phyloP scores from a whole-genome alignment of 2,888 invertebrate genomes.

The Phorcus lineatus region DNA sequence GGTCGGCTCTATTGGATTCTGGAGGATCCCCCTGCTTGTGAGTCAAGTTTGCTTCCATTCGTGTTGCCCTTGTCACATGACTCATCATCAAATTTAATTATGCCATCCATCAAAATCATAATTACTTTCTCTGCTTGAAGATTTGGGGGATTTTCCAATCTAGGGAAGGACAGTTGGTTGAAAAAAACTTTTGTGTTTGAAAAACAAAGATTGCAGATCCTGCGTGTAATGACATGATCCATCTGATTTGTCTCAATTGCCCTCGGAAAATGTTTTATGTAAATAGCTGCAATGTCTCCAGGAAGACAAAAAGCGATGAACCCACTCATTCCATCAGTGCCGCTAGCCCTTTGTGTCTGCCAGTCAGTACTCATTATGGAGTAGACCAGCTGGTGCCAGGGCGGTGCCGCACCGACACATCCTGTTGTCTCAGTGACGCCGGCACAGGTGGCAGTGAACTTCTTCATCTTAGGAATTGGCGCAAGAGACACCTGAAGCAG shows the following conservation, averaged over 20 bases:
- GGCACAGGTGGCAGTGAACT: too few species aligned
- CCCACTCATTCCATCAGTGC: neutral
- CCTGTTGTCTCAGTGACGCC: too few species aligned
- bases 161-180: neutral
- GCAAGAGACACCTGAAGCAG: too few species aligned
- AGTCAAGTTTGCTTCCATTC: conserved; percentile 18
- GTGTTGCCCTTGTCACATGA: conserved; percentile 7
- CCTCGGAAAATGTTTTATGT: neutral
- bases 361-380: neutral
- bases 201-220: neutral
- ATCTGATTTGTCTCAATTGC: conserved; percentile 11
- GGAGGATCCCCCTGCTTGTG: neutral
- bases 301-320: neutral
- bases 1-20: neutral
- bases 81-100: conserved; percentile 27
- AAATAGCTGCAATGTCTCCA: neutral
- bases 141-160: neutral
- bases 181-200: neutral
- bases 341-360: neutral
- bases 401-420: too few species aligned
- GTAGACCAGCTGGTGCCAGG: too few species aligned
- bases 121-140: conserved; percentile 19
- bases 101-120: conserved; percentile 23
- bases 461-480: too few species aligned
- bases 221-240: neutral